Conservation (phyloP, 1,140 invertebrate genomes). For the Drosophila fuyamai region DNA sequence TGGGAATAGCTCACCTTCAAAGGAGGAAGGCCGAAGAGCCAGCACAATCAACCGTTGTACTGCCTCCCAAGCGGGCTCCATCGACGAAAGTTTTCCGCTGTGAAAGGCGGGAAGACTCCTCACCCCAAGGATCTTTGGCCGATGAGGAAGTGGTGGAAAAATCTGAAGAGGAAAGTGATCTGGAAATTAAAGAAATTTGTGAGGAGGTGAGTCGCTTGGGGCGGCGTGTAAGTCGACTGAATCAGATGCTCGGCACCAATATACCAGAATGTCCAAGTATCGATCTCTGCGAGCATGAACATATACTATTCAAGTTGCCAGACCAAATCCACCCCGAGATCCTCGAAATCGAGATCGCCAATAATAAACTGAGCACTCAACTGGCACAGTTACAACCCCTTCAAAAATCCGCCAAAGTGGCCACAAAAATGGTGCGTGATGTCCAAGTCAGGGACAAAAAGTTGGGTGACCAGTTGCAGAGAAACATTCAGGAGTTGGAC, state of each 20-base stretch:
- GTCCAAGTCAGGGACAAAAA: not conserved
- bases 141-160: not conserved
- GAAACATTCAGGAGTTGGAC: slow-evolving; percentile 20
- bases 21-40: not conserved
- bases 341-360: slow-evolving; percentile 17
- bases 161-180: not conserved
- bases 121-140: not conserved
- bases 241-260: slow-evolving; percentile 1
- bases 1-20: not conserved
- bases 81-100: not conserved
- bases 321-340: slow-evolving; percentile 13
- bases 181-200: slow-evolving; percentile 17
- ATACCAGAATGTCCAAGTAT: slow-evolving; percentile 25
- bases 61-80: too few species aligned
- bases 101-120: not conserved
- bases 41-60: not conserved
- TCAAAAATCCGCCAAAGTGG: slow-evolving; percentile 7
- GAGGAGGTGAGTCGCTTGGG: slow-evolving; percentile 19
- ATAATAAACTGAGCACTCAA: slow-evolving; percentile 32
- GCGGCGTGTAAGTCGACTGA: slow-evolving; percentile 8
- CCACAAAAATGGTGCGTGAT: not conserved
- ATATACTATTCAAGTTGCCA: slow-evolving; percentile 12
- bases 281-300: slow-evolving; percentile 8
- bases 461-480: slow-evolving; percentile 1
- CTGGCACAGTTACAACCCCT: slow-evolving; percentile 17